Base-by-base conservation (phyloP, 2,888 invertebrate species). In the Cephus runcator region DNA sequence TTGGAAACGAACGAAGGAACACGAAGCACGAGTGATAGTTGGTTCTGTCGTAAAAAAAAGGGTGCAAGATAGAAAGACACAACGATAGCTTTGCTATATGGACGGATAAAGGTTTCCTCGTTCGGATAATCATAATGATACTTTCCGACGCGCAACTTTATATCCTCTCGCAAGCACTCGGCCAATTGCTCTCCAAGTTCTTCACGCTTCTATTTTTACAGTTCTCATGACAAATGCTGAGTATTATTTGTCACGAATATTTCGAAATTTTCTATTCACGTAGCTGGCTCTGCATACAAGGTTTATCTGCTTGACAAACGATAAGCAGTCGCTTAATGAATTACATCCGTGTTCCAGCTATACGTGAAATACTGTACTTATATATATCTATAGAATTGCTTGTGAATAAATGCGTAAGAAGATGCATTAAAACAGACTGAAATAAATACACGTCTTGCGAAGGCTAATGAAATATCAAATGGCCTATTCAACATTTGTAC, bases 41-140 rank as follows among this genome's bases (percentile, higher is more conserved):
- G 76, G 75, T 73, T 74, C 56, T 69, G 75, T 78, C 80, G 79
- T 81, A 80, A 80, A 81, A 80, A 78, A 78, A 76, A 73, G 78
- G 78, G 73, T 76, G 75, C 56, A 78, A 76, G 30, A 11, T 33
- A 71, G 71, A 34, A 15, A 23, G 30, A 71, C 11, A 71, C 71
- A 15, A 71, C 6, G 23, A 23, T 23, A 56, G 23, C 56, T 56
- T 6, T 23, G 56, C 56, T 56, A 56, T 56, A 9, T 2, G 23
- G 23, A 56, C 23, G 56, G 2, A 56, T 15, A 23, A 56, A 56
- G 56, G 56, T 23, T 56, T 23, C 2, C 56, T 56, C 56, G 23
- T 56, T 56, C 56, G 23, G 56, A 56, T 56, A 56, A 56, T 56
- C 56, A 56, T 56, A 56, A 56, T 56, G 23, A 56, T 56, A 56